Evolutionary conservation across 2,113 vertebrate species (phyloP).

Genomic region (Podarcis raffonei): DNA sequence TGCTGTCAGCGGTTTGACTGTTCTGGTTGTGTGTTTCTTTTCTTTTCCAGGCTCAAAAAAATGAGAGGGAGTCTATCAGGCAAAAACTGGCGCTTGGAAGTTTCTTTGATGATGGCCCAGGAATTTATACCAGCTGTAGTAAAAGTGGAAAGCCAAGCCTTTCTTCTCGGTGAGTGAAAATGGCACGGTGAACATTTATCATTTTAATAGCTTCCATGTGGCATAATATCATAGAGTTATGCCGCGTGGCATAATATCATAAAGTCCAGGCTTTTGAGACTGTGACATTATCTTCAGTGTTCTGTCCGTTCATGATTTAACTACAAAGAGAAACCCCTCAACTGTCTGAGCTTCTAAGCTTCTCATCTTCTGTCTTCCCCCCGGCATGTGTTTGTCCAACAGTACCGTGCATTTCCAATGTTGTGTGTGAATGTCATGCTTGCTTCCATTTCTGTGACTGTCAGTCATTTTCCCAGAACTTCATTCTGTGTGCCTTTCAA

Average conservation of each 20-base stretch:
- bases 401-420: neutral
- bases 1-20: neutral
- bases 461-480: neutral
- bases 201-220: neutral
- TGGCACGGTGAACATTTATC: neutral
- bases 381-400: neutral
- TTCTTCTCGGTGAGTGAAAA: slow-evolving; percentile 88
- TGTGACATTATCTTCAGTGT: neutral
- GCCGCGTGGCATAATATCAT: neutral
- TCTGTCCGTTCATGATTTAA: neutral
- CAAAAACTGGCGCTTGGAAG: slow-evolving; percentile 98
- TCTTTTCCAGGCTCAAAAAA: slow-evolving; percentile 97
- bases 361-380: neutral
- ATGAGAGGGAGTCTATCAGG: slow-evolving; percentile 98
- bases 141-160: slow-evolving; percentile 98
- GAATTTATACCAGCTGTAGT: slow-evolving; percentile 97
- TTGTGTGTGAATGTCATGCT: neutral
- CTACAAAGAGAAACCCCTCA: neutral
- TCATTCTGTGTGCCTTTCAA: neutral
- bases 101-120: slow-evolving; percentile 98
- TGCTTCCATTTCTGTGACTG: neutral
- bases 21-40: slow-evolving; percentile 40
- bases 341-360: neutral
- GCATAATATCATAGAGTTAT: neutral
- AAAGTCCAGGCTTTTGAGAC: rapidly evolving